These are phyloP conservation scores for Drosophila yakuba DNA, from an alignment of 1,140 invertebrate genomes.

Conservation along the genomic window DNA sequence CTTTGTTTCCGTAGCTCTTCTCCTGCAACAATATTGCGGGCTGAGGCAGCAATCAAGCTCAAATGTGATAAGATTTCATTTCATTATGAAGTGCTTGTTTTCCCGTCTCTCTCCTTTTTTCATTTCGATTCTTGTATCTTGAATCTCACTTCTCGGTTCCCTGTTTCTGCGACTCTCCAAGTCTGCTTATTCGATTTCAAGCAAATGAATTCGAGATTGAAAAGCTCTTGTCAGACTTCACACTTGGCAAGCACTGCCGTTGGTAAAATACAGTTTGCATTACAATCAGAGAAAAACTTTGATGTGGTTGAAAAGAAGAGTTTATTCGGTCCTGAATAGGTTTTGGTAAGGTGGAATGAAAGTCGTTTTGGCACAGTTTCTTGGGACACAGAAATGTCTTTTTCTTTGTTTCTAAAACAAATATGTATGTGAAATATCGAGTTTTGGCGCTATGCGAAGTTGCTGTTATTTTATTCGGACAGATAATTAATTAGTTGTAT, in stretches of 20 bases:
- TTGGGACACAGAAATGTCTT: no score
- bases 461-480: no score
- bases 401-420: no score
- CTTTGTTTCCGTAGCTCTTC: slow-evolving; percentile 10
- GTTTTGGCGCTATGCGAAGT: no score
- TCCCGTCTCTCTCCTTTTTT: not conserved
- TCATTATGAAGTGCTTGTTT: slow-evolving; percentile 63
- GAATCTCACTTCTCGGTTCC: slow-evolving; percentile 9
- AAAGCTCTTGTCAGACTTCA: slow-evolving; percentile 45
- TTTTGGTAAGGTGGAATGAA: not conserved
- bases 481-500: no score
- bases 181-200: slow-evolving; percentile 47
- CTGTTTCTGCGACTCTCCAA: slow-evolving; percentile 9
- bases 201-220: slow-evolving; percentile 55
- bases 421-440: no score
- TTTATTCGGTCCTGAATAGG: slow-evolving; percentile 15
- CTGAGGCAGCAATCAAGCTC: slow-evolving; percentile 58
- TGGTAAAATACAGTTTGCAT: slow-evolving; percentile 48
- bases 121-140: not conserved
- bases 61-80: slow-evolving; percentile 72
- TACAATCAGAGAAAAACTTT: slow-evolving; percentile 34
- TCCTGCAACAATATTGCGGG: slow-evolving; percentile 60
- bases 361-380: no score
- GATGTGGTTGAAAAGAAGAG: slow-evolving; percentile 29
- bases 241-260: slow-evolving; percentile 27